Evolutionary conservation across 2,888 invertebrate species (phyloP).

Genomic region (Melitaea athalia): DNA sequence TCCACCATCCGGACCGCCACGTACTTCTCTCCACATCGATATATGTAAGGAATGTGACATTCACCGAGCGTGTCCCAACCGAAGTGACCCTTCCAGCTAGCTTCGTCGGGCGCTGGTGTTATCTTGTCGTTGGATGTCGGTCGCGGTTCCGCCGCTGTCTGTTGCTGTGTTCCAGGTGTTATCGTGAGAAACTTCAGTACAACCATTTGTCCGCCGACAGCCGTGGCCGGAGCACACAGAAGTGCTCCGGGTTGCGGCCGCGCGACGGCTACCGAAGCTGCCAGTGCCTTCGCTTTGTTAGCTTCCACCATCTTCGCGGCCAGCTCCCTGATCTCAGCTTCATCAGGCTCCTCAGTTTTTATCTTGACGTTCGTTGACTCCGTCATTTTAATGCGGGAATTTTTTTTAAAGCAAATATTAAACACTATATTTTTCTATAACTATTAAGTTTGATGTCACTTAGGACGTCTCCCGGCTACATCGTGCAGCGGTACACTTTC

Average conservation of each 20-base stretch:
- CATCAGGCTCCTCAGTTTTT: conserved; percentile 90
- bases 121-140: conserved; percentile 68
- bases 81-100: conserved; percentile 91
- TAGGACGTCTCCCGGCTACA: too few relatives aligned
- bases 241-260: too few relatives aligned
- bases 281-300: conserved; percentile 85
- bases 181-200: conserved; percentile 84
- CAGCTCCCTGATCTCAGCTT: conserved; percentile 92
- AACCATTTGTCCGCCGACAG: conserved; percentile 77
- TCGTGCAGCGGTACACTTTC: too few relatives aligned
- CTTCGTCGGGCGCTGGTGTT: conserved; percentile 84
- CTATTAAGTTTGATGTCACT: too few relatives aligned
- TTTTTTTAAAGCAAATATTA: conserved; percentile 2
- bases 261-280: conserved; percentile 65
- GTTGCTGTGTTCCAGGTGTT: conserved; percentile 55
- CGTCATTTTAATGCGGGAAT: conserved; percentile 56
- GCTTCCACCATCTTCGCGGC: conserved; percentile 94
- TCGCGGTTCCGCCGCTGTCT: conserved; percentile 56
- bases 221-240: too few relatives aligned
- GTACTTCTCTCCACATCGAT: conserved; percentile 91
- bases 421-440: too few relatives aligned
- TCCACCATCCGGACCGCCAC: conserved; percentile 98
- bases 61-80: conserved; percentile 95
- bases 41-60: conserved; percentile 93
- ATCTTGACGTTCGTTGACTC: conserved; percentile 75